Percentiles rank a stretch among this genome's conserved stretches.
phyloP scores from a whole-genome alignment of 2,888 invertebrate species.

The Baccha elongata region DNA sequence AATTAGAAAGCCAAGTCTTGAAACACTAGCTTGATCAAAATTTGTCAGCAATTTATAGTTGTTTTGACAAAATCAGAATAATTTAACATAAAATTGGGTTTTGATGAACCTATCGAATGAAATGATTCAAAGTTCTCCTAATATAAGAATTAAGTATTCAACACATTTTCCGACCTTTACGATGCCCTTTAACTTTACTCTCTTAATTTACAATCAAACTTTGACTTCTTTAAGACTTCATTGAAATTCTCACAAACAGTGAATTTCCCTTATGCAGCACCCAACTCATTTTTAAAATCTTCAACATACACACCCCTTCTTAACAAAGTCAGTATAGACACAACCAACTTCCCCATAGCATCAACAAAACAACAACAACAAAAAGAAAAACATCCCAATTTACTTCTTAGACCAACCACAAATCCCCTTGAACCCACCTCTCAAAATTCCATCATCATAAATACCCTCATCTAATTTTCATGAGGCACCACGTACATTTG shows the following conservation, averaged over 20 bases:
- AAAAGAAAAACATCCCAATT: conserved; percentile 42
- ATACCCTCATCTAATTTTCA: conserved; percentile 72
- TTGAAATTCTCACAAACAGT: conserved; percentile 18
- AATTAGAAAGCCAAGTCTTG: too few relatives aligned
- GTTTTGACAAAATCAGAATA: too few relatives aligned
- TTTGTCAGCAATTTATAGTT: too few relatives aligned
- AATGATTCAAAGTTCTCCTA: neutral
- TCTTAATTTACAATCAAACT: conserved; percentile 11
- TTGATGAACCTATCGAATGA: too few relatives aligned
- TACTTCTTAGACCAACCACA: conserved; percentile 54
- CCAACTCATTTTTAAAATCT: conserved; percentile 29
- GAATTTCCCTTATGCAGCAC: neutral
- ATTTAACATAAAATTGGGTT: too few relatives aligned
- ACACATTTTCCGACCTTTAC: neutral
- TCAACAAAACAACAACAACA: neutral
- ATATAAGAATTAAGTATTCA: neutral
- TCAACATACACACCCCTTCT: neutral
- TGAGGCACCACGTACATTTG: conserved; percentile 35
- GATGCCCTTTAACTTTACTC: neutral
- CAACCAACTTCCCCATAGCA: conserved; percentile 15
- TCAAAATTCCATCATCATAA: conserved; percentile 69
- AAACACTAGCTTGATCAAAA: too few relatives aligned
- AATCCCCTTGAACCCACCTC: conserved; percentile 48
- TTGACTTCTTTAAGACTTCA: conserved; percentile 7
- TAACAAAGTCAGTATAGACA: conserved; percentile 36